Base-by-base conservation (phyloP, 2,113 vertebrate genomes). In the Anoplopoma fimbria region DNA sequence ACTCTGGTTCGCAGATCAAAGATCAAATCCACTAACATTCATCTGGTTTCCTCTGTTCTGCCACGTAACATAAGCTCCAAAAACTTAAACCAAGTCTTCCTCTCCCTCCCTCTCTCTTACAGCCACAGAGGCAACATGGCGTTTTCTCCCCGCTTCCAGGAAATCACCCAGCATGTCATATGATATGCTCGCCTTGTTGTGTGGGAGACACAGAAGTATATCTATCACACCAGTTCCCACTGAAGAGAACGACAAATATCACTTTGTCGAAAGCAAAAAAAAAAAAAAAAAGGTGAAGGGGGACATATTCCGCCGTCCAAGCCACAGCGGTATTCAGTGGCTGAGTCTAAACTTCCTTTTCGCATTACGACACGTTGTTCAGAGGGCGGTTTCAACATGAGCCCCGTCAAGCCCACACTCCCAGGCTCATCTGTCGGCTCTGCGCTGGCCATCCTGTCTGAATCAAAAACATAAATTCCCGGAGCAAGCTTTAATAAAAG, bases 401-500 rank as follows among this genome's bases (percentile, higher is more conserved):
- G 82, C 60, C 82, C 69, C 55, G 81, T 31, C 21, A 12, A 82
- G 75, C 55, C 67, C 74, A 69, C 78, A 67, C 78, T 85, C 80
- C 85, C 82, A 77, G 89, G 80, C 81, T 87, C 88, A 86, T 91
- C 88, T 70, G 85, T 86, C 25, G 64, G 80, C 75, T 74, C 33
- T 55, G 60, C 14, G 45, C 71, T 63, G 71, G 36, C 77, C 38
- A 53, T 84, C 69, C 82, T 79, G 81, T 77, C 82, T 34, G 62
- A 89, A 85, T 89, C 82, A 42, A 77, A 55, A 87, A 75, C 90
- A 93, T 93, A 90, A 92, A 91, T 93, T 89, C 78, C 78, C 55
- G 10, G 42, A 73, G 81, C 78, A 85, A 90, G 91, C 84, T 89
- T 94, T 93, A 94, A 93, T 92, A 93, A 93, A 90, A 91, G 57